A percentile compares a stretch with the other conserved stretches of the same genome.
These are phyloP conservation scores for Hirundo rustica DNA, from an alignment of 2,797 vertebrate genomes.

Conservation along the genomic window DNA sequence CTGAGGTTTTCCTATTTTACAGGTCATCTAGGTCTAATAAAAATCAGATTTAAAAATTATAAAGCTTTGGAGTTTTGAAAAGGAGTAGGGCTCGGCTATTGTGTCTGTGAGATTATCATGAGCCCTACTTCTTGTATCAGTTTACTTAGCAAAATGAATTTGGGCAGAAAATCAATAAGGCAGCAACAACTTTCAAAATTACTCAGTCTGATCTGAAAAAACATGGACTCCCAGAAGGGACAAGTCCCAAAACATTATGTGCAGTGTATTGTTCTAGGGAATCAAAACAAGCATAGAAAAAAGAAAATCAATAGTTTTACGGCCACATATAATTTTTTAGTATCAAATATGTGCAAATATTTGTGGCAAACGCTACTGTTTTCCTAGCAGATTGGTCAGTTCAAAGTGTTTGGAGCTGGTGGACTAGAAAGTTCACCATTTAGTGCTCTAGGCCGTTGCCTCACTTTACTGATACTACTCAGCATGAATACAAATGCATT, in stretches of 20 bases:
- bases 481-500: background rate
- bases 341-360: slow-evolving; percentile 42
- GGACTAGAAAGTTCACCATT: background rate
- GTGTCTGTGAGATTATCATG: background rate
- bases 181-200: slow-evolving; percentile 45
- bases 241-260: slow-evolving; percentile 2
- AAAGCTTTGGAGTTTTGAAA: slow-evolving; percentile 4
- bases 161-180: slow-evolving; percentile 55
- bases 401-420: background rate
- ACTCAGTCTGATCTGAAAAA: slow-evolving; percentile 21
- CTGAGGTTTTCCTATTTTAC: background rate
- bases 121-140: slow-evolving; percentile 10
- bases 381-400: background rate
- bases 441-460: background rate
- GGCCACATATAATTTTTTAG: background rate
- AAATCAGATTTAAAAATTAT: slow-evolving; percentile 12
- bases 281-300: slow-evolving; percentile 17
- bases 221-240: background rate
- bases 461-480: background rate
- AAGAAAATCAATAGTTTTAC: slow-evolving; percentile 35
- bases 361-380: background rate
- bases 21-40: slow-evolving; percentile 38
- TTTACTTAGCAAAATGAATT: slow-evolving; percentile 47
- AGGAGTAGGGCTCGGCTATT: background rate
- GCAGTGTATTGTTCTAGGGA: slow-evolving; percentile 1